phyloP scores from a whole-genome alignment of 1,140 invertebrate genomes.

The Drosophila elegans region DNA sequence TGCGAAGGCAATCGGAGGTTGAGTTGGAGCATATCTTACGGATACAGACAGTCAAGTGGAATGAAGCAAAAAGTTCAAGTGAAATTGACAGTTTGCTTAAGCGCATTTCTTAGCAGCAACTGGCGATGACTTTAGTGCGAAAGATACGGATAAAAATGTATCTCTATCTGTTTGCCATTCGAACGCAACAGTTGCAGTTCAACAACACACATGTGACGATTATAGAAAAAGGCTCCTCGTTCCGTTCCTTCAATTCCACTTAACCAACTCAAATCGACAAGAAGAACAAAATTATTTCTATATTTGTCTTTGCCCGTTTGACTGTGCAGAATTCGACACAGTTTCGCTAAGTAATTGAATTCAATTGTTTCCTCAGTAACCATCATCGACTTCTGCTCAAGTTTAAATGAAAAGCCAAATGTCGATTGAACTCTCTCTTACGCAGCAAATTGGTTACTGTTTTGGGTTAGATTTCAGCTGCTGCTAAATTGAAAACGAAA shows the following conservation, averaged over 20 bases:
- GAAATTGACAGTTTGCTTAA: slow-evolving; percentile 79
- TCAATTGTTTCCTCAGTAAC: slow-evolving; percentile 54
- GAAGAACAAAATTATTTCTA: slow-evolving; percentile 46
- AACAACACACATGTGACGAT: slow-evolving; percentile 56
- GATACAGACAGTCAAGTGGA: slow-evolving; percentile 62
- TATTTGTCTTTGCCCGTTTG: slow-evolving; percentile 48
- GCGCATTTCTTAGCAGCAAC: slow-evolving; percentile 64
- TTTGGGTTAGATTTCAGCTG: slow-evolving; percentile 5
- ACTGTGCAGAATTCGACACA: slow-evolving; percentile 41
- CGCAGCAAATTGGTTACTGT: slow-evolving; percentile 9
- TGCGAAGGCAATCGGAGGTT: neutral
- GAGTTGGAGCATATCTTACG: slow-evolving; percentile 30
- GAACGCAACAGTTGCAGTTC: slow-evolving; percentile 41
- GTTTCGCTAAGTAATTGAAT: slow-evolving; percentile 72
- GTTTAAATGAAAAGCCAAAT: slow-evolving; percentile 42
- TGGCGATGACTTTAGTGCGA: slow-evolving; percentile 58
- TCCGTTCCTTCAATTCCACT: slow-evolving; percentile 2
- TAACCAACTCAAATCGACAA: slow-evolving; percentile 19
- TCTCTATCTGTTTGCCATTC: slow-evolving; percentile 40
- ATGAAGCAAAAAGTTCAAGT: slow-evolving; percentile 71
- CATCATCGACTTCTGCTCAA: slow-evolving; percentile 16
- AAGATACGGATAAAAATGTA: slow-evolving; percentile 48
- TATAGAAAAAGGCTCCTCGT: slow-evolving; percentile 26
- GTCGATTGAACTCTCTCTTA: slow-evolving; percentile 20
- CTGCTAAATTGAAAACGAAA: slow-evolving; percentile 2